These are phyloP conservation scores for Sycophila texana DNA, from an alignment of 2,888 invertebrate genomes.

Conservation along the genomic window DNA sequence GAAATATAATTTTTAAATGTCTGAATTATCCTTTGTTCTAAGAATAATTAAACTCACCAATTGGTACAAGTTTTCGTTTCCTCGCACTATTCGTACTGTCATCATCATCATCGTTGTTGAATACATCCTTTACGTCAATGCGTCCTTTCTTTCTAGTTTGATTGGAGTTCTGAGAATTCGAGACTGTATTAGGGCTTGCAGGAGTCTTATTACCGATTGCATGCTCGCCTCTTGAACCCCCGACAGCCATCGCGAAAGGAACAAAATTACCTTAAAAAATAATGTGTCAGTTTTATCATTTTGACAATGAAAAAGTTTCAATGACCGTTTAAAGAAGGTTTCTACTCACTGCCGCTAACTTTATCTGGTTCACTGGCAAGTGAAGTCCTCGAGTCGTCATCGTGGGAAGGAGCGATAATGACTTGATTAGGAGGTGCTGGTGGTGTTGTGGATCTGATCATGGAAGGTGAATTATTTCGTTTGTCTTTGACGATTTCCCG, in stretches of 20 bases:
- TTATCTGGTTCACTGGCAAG: constrained; percentile 73
- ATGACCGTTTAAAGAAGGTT: neutral
- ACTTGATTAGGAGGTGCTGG: constrained; percentile 57
- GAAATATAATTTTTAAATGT: neutral
- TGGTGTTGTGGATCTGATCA: constrained; percentile 61
- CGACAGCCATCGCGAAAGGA: constrained; percentile 73
- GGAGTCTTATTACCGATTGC: constrained; percentile 72
- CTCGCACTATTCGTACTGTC: constrained; percentile 79
- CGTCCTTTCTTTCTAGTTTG: constrained; percentile 81
- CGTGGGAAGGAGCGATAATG: constrained; percentile 64
- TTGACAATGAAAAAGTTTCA: neutral
- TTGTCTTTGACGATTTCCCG: constrained; percentile 61
- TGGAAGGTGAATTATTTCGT: constrained; percentile 51
- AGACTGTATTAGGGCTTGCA: constrained; percentile 69
- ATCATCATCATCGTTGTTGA: constrained; percentile 89
- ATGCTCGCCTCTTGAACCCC: constrained; percentile 69
- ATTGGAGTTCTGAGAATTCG: constrained; percentile 66
- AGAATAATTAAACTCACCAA: constrained; percentile 77
- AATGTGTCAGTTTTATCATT: neutral
- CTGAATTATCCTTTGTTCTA: neutral
- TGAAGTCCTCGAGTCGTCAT: constrained; percentile 73
- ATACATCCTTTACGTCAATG: constrained; percentile 88
- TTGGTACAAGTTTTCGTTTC: constrained; percentile 87
- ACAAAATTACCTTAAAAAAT: constrained; percentile 70
- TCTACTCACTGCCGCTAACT: constrained; percentile 69